phyloP scores from a whole-genome alignment of 2,888 invertebrate genomes.

The Cosmia pyralina region DNA sequence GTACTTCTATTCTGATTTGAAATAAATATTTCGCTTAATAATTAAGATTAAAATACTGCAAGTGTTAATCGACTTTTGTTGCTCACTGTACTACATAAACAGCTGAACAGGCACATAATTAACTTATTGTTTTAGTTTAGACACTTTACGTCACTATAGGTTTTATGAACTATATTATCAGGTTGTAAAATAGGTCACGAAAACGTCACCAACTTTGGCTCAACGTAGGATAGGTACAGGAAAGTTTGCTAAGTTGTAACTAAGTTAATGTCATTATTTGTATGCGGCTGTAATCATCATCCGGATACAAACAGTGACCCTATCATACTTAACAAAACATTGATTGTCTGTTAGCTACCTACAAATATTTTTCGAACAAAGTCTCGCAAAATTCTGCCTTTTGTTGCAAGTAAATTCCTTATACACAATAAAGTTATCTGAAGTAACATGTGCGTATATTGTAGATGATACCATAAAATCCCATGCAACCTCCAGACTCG shows the following conservation, averaged over 20 bases:
- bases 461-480: conserved; percentile 35
- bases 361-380: not conserved
- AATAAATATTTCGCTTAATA: too few relatives aligned
- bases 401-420: conserved; percentile 21
- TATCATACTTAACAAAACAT: not conserved
- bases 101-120: not conserved
- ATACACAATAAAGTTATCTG: conserved; percentile 21
- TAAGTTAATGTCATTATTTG: not conserved
- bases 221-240: not conserved
- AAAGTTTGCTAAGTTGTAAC: not conserved
- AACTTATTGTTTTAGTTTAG: conserved; percentile 1
- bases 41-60: too few relatives aligned
- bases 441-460: not conserved
- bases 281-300: not conserved
- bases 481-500: conserved; percentile 19
- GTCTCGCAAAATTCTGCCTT: not conserved
- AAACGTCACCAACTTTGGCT: not conserved
- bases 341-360: not conserved
- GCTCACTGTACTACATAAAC: not conserved
- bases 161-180: not conserved
- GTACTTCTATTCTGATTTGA: too few relatives aligned
- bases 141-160: not conserved
- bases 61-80: too few relatives aligned
- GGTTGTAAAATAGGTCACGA: not conserved
- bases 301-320: not conserved